Percentiles rank a stretch among this genome's conserved stretches.
Evolutionary conservation across 2,888 invertebrate species (phyloP).

Genomic region (Heteromyza rotundicornis): DNA sequence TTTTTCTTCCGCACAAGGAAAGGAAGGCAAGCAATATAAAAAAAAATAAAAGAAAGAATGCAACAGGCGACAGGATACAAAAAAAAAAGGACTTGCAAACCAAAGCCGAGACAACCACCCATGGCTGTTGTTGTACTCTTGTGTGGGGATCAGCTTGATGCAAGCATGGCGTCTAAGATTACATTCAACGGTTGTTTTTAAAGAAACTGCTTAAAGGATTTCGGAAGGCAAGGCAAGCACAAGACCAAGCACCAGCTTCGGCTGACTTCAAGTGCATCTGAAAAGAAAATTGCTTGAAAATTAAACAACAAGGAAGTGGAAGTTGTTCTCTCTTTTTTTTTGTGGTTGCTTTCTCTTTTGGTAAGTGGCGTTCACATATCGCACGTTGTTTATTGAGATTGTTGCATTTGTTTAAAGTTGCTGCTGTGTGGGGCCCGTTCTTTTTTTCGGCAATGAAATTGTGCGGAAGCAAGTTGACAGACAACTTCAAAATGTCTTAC

Average conservation of each 20-base stretch:
- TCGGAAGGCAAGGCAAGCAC: constrained; percentile 16
- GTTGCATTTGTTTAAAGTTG: constrained; percentile 22
- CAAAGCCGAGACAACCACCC: background rate
- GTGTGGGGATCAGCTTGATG: background rate
- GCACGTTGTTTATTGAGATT: constrained; percentile 24
- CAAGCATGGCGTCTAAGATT: constrained; percentile 33
- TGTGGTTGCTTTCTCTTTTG: too few relatives aligned
- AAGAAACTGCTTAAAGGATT: constrained; percentile 37
- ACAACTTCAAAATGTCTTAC: constrained; percentile 35
- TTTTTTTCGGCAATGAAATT: constrained; percentile 40
- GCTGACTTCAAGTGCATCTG: constrained; percentile 23
- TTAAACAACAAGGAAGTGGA: constrained; percentile 32
- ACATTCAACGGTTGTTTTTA: constrained; percentile 19
- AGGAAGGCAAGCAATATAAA: background rate
- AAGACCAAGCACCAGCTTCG: too few relatives aligned
- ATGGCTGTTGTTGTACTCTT: too few relatives aligned
- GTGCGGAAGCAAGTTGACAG: constrained; percentile 44
- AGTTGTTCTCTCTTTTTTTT: too few relatives aligned
- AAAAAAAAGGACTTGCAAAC: background rate
- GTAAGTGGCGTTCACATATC: too few relatives aligned
- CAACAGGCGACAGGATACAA: constrained; percentile 17
- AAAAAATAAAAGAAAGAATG: constrained; percentile 17
- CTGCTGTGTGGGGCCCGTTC: constrained; percentile 15
- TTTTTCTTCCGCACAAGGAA: background rate
- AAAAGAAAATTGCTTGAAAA: constrained; percentile 33